Evolutionary conservation across 2,797 vertebrate species (phyloP), one percentile per base, ranked within the genome.

Genomic region (Hydrocynus forskahlii): DNA sequence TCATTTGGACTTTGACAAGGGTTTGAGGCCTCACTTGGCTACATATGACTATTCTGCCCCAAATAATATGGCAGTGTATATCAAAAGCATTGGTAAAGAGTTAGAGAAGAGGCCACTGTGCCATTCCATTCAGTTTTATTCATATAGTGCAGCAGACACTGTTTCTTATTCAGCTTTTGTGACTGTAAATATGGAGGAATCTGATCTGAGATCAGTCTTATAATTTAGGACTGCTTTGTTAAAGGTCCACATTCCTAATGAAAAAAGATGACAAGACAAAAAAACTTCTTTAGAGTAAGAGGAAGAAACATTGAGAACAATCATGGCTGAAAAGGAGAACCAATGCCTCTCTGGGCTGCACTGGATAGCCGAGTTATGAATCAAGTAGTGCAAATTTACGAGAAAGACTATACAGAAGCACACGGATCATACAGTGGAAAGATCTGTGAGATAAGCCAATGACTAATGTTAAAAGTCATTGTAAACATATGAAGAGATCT

Each of bases 1-100:
- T 90, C 86, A 84, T 88, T 87, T 89, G 62, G 75, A 66, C 59
- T 63, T 43, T 72, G 57, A 80, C 43, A 80, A 43, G 54, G 75
- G 29, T 78, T 86, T 69, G 29, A 83, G 60, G 54, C 55, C 57
- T 38, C 35, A 60, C 38, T 57, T 25, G 14, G 52, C 38, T 54
- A 40, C 19, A 17, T 35, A 63, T 59, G 19, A 75, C 66, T 82
- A 74, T 75, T 78, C 35, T 29, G 14, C 62, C 59, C 40, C 23
- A 29, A 43, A 72, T 35, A 25, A 74, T 38, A 55, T 29, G 68
- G 68, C 29, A 55, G 70, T 50, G 23, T 29, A 68, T 64, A 83
- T 70, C 9, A 73, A 71, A 85, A 50, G 4, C 38, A 64, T 1
- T 29, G 29, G 6, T 17, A 16, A 64, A 38, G 29, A 63, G 1